Evolutionary conservation across 1,140 invertebrate genomes (phyloP), one percentile per base, ranked within the genome.

Genomic region (Drosophila sulfurigaster): DNA sequence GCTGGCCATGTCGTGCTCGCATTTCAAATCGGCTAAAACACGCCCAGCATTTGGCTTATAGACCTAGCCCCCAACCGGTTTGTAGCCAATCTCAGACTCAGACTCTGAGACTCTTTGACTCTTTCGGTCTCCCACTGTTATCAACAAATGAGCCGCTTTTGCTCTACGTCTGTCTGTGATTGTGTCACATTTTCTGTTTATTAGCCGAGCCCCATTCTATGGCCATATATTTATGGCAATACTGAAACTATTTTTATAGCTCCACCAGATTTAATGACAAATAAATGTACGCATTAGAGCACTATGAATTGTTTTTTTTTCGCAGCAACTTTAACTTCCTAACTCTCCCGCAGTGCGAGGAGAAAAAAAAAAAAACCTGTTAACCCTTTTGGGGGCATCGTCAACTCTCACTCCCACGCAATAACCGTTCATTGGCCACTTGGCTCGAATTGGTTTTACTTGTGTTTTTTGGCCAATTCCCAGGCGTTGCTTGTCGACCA

Each of bases 181-280:
- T 87, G 80, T 87, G 83, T 88, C 85, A 88, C 82, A 86, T 79
- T 85, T 81, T 75, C 62, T 78, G 82, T 81, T 80, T 83, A 79
- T 75, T 78, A 72, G 63, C 69, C 62, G 15, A 51, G n/a, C 20
- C 15, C 54, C 15, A 54, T 38, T 67, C 48, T 58, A 62, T 13
- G 66, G 41, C 45, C 16, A 78, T 81, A 78, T 81, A 82, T 82
- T 83, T 79, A 83, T 83, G 81, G 67, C 69, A 82, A 82, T 20
- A 25, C 76, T 25, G 63, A 82, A 80, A 78, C 71, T 71, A 68
- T 76, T 79, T 87, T 82, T 87, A 82, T 87, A 73, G 46, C 75
- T 4, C 20, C 79, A 20, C 52, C 65, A 58, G 71, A 48, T 58
- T 79, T 79, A 67, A 76, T 71, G 73, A 76, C 76, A 59, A 75